A percentile compares a stretch with the other conserved stretches of the same genome.
Conservation (phyloP, 2,888 invertebrate genomes). For the Xestia sexstrigata region DNA sequence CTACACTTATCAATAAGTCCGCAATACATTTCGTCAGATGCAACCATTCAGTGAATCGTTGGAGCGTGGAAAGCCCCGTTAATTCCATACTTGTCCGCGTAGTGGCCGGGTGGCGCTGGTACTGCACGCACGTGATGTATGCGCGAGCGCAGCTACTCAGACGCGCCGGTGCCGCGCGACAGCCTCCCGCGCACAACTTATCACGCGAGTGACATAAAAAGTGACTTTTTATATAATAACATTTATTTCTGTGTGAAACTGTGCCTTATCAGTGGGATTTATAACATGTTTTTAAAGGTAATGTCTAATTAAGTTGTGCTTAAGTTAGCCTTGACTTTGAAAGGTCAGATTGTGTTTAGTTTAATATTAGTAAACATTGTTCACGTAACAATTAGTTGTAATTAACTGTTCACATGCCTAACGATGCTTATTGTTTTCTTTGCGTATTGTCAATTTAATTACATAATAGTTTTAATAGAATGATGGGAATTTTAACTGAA, state of each 20-base stretch:
- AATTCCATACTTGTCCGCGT: slow-evolving; percentile 79
- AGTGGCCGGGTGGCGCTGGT: slow-evolving; percentile 80
- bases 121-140: slow-evolving; percentile 85
- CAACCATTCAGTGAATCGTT: slow-evolving; percentile 75
- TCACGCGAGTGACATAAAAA: slow-evolving; percentile 83
- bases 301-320: slow-evolving; percentile 60
- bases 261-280: slow-evolving; percentile 65
- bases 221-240: slow-evolving; percentile 70
- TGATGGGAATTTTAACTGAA: slow-evolving; percentile 56
- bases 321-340: slow-evolving; percentile 73
- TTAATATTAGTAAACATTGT: slow-evolving; percentile 74
- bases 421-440: slow-evolving; percentile 69
- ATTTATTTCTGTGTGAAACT: slow-evolving; percentile 66
- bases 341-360: slow-evolving; percentile 61
- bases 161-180: slow-evolving; percentile 85
- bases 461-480: slow-evolving; percentile 60
- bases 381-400: slow-evolving; percentile 73
- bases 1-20: slow-evolving; percentile 55
- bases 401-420: slow-evolving; percentile 70
- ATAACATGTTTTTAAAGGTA: slow-evolving; percentile 80
- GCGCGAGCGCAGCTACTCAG: slow-evolving; percentile 83
- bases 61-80: slow-evolving; percentile 84
- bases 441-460: slow-evolving; percentile 66
- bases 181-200: slow-evolving; percentile 86
- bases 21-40: slow-evolving; percentile 67